Evolutionary conservation across 2,113 vertebrate species (phyloP), one percentile per base, ranked within the genome.

Genomic region (Monarcha castaneiventris): DNA sequence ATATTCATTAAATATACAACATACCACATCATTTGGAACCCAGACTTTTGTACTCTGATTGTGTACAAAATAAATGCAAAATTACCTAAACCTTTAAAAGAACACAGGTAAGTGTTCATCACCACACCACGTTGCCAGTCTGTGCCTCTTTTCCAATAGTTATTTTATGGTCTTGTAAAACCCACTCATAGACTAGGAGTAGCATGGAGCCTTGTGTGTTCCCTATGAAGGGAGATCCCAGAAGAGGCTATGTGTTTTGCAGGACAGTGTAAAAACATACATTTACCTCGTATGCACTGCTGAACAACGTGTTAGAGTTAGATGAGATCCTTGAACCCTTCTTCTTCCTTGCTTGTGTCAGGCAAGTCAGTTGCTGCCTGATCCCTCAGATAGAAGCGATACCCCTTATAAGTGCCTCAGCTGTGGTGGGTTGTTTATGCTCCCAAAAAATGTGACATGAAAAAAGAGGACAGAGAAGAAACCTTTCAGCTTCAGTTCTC

Each of bases 161-260:
- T 89, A 12, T 54, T 89, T 73, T 66, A 71, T 18, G 32, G 32
- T 41, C 67, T 66, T 71, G 9, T 75, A 44, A 64, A 82, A 58
- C 22, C 8, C 32, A 26, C 9, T 18, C 4, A 1, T 2, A 2
- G 16, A 25, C 32, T 13, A 17, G 49, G n/a, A 89, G 33, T 15
- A 18, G 18, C 18, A 6, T 27, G 30, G n/a, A 68, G 10, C 41
- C 20, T 33, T 35, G 1, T 33, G 6, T 20, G 30, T 27, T 49
- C 16, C 21, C 13, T 3, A 2, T 0, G 0, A 51, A 6, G 3
- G 21, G 23, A 79, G 39, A n/a, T 73, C 10, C 16, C 27, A 51
- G 61, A 73, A 6, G n/a, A 46, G 20, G 6, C n/a, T 66, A 4
- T 46, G 59, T 51, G 35, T 63, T 63, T 63, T 55, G 26, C 2